Base-by-base conservation (phyloP, 2,113 vertebrate species). In the Poeciliopsis occidentalis region DNA sequence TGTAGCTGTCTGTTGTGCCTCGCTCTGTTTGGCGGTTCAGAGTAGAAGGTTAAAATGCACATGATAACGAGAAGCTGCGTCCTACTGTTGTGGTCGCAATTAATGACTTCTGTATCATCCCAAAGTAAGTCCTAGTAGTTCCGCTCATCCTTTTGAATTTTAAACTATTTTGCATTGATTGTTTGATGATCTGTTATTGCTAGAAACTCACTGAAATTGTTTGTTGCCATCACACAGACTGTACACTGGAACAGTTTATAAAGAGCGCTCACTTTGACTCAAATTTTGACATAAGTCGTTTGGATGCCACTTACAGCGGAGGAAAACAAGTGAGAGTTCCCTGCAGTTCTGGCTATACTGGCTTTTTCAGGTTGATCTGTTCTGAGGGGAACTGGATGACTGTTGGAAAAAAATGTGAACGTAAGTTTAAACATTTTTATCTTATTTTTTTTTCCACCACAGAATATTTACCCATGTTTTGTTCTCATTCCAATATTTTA, bases 311-410 rank as follows among this genome's bases (percentile, higher is more conserved):
- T 0, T 93, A 94, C 61, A 0, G 0, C 0, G 0, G 1, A 54
- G 79, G 67, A 19, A 31, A 32, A 5, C 22, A 17, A 70, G 67
- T 93, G 15, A 86, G 54, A 79, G 75, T 94, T n/a, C 5, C 6
- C 39, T 95, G 94, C 77, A 69, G 4, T 2, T 3, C 71, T 7
- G 94, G 94, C 39, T 89, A 60, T 64, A 69, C 12, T 37, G 94
- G 94, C 15, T 87, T 85, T 54, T 77, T 88, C 62, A 91, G 54
- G 84, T 31, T 93, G 13, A 12, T 3, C 12, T 95, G 94, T 65
- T 0, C 0, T 0, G 7, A 79, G 0, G 83, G 78, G 1, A 0
- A 0, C 0, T 95, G 94, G 94, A 0, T 0, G 0, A 0, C 1
- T 0, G 11, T 0, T 34, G 78, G 67, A 11, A 12, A 10, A 0